Evolutionary conservation across 2,797 vertebrate species (phyloP).

Genomic region (Dromococcyx pavoninus): DNA sequence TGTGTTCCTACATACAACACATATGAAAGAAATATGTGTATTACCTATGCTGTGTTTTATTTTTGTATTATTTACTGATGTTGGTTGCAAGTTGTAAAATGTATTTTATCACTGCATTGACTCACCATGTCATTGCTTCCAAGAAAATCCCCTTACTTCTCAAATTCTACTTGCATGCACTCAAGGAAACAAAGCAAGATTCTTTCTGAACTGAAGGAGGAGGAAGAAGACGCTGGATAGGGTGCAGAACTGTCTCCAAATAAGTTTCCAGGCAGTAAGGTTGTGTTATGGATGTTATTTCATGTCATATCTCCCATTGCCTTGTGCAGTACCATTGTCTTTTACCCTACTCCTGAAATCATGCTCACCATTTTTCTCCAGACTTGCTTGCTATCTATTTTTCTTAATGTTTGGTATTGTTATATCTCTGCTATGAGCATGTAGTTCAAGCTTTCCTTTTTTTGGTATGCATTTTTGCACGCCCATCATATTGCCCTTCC

Average conservation of each 20-base stretch:
- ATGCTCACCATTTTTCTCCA: neutral
- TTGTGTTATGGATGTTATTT: neutral
- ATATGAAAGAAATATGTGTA: neutral
- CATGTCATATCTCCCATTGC: neutral
- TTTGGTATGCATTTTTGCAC: slow-evolving; percentile 21
- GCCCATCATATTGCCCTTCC: slow-evolving; percentile 5
- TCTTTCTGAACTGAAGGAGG: slow-evolving; percentile 51
- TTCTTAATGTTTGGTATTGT: slow-evolving; percentile 22
- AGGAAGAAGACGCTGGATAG: slow-evolving; percentile 42
- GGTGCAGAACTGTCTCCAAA: neutral
- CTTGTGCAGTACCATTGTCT: neutral
- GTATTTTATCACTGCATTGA: slow-evolving; percentile 24
- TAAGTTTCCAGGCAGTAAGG: slow-evolving; percentile 11
- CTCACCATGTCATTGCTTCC: neutral
- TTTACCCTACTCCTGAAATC: neutral
- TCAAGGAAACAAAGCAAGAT: slow-evolving; percentile 74
- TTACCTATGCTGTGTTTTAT: neutral
- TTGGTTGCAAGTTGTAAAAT: neutral
- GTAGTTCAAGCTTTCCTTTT: slow-evolving; percentile 33
- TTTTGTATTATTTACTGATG: neutral
- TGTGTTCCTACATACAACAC: neutral
- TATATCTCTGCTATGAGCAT: slow-evolving; percentile 26
- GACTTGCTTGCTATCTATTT: neutral
- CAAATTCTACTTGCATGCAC: slow-evolving; percentile 61
- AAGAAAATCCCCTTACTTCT: slow-evolving; percentile 28